phyloP scores from a whole-genome alignment of 2,113 vertebrate species.

The Callipepla squamata region DNA sequence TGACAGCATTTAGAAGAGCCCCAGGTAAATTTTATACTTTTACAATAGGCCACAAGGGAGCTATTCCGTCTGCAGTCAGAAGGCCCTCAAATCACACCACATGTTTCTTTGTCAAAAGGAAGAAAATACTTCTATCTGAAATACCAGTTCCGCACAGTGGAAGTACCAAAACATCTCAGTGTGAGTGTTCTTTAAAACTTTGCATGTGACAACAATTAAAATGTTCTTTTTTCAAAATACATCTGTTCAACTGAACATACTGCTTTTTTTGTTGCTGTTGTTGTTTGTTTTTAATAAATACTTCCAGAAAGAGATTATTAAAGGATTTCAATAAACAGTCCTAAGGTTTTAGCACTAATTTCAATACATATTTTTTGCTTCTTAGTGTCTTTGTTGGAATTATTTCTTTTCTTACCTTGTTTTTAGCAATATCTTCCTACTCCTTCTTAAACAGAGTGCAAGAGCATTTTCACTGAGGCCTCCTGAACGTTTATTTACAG shows the following conservation, averaged over 20 bases:
- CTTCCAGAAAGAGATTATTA: constrained; percentile 43
- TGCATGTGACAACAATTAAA: constrained; percentile 32
- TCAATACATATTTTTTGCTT: not conserved
- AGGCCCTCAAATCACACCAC: not conserved
- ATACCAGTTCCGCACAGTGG: not conserved
- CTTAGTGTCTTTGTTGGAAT: not conserved
- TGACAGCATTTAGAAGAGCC: not conserved
- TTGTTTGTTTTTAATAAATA: constrained; percentile 5
- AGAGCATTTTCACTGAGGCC: not conserved
- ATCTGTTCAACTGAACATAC: constrained; percentile 37
- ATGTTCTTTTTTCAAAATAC: constrained; percentile 42
- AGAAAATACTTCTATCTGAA: constrained; percentile 42
- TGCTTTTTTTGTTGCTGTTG: not conserved
- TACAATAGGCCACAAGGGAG: not conserved
- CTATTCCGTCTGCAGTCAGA: not conserved
- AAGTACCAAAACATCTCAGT: constrained; percentile 12
- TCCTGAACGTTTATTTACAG: not conserved
- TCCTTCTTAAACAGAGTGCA: not conserved
- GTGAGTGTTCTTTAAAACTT: constrained; percentile 22
- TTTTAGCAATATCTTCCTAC: not conserved
- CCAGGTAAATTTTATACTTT: not conserved
- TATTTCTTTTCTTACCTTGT: not conserved
- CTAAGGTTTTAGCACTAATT: not conserved
- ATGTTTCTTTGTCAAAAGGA: constrained; percentile 13
- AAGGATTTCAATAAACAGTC: constrained; percentile 13